These are phyloP conservation scores for Diabrotica undecimpunctata DNA, from an alignment of 1,140 invertebrate genomes.

Conservation along the genomic window DNA sequence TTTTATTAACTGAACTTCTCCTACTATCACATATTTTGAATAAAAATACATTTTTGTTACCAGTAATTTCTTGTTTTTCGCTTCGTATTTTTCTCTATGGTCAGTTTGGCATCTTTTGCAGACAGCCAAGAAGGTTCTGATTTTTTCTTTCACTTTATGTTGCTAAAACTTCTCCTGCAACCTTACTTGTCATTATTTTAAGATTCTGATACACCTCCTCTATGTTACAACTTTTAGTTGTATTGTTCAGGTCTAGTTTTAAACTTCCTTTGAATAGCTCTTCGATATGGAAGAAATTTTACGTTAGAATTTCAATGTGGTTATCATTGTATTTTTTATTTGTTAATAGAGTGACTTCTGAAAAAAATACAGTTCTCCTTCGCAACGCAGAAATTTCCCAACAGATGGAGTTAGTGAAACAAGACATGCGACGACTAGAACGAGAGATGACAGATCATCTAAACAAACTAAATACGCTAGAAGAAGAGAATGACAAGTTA, in stretches of 20 bases:
- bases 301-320: too few species aligned
- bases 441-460: slow-evolving; percentile 56
- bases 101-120: too few species aligned
- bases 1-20: too few species aligned
- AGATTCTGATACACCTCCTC: too few species aligned
- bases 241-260: neutral
- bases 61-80: too few species aligned
- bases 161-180: too few species aligned
- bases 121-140: too few species aligned
- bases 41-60: neutral
- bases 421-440: slow-evolving; percentile 64
- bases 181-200: neutral
- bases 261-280: too few species aligned
- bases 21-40: too few species aligned
- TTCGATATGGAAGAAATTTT: neutral
- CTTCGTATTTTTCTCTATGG: too few species aligned
- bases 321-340: slow-evolving; percentile 9
- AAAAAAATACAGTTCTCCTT: slow-evolving; percentile 72
- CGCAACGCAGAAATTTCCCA: slow-evolving; percentile 82
- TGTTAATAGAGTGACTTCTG: slow-evolving; percentile 63
- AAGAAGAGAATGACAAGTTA: slow-evolving; percentile 50
- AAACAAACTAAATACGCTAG: slow-evolving; percentile 50
- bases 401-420: slow-evolving; percentile 69
- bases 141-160: too few species aligned
- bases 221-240: slow-evolving; percentile 3